Percentiles rank a stretch among this genome's conserved stretches.
Evolutionary conservation across 2,888 invertebrate species (phyloP).

Genomic region (Drosophila atripex): DNA sequence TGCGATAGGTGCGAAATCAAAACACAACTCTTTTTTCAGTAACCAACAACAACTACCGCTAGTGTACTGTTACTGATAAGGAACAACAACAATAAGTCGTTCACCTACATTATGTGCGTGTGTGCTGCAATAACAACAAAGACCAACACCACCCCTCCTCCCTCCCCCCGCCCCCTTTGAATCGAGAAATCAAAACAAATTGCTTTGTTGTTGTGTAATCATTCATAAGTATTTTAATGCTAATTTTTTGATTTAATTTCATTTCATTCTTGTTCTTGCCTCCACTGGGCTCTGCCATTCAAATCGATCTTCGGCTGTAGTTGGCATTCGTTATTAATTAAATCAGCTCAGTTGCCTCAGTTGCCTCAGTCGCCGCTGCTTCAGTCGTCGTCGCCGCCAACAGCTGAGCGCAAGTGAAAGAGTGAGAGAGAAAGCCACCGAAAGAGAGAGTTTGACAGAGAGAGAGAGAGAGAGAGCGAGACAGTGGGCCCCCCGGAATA

Average conservation of each 20-base stretch:
- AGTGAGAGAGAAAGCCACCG: constrained; percentile 1
- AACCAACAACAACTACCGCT: constrained; percentile 21
- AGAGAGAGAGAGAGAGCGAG: constrained; percentile 13
- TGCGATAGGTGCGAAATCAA: constrained; percentile 20
- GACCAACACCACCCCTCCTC: no score
- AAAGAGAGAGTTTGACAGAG: constrained; percentile 1
- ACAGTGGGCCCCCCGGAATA: constrained; percentile 2
- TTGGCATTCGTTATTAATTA: constrained; percentile 77
- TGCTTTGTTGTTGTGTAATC: constrained; percentile 75
- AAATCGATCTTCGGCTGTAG: constrained; percentile 76
- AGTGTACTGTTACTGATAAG: constrained; percentile 19
- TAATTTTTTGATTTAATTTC: constrained; percentile 57
- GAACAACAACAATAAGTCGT: constrained; percentile 17
- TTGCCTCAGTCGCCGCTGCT: constrained; percentile 23
- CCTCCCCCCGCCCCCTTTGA: no score
- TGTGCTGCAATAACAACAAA: constrained; percentile 8
- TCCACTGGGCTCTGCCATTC: constrained; percentile 43
- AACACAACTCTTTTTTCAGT: constrained; percentile 22
- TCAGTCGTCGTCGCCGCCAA: constrained; percentile 18
- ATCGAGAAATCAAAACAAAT: constrained; percentile 40
- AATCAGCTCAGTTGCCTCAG: constrained; percentile 53
- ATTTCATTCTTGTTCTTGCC: constrained; percentile 50
- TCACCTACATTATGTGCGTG: constrained; percentile 22
- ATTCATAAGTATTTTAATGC: constrained; percentile 55
- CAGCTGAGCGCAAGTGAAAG: constrained; percentile 42